Base-by-base conservation (phyloP, 2,113 vertebrate species). In the Lampris incognitus region DNA sequence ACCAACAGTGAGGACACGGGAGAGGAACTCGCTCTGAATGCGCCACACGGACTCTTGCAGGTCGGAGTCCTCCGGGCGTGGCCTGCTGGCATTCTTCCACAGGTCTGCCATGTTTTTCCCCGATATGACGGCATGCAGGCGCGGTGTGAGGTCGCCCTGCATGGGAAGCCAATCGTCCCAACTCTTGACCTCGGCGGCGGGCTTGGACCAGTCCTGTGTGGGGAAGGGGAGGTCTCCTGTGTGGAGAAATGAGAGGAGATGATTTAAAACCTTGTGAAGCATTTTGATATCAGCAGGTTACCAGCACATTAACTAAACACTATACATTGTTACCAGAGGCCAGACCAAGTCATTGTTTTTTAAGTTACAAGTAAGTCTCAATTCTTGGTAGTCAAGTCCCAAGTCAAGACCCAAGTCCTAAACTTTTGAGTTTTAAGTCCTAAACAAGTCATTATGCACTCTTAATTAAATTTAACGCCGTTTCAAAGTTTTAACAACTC, bases 91-190 rank as follows among this genome's bases (percentile, higher is more conserved):
- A 0, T 95, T 98, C 78, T 93, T 91, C 98, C 97, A 99, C 10
- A 99, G 94, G 9, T 86, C 81, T 0, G 81, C 87, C 97, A 99
- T 96, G 88, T 95, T 94, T n/a, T 87, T 78, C 13, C 95, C 82
- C 0, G 90, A 75, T 82, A 97, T 41, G 55, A 97, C 79, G 54
- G 89, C 9, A 0, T 88, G 88, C 65, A 98, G 85, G 38, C 89
- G 90, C 36, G 93, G 65, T 1, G 92, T 91, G 74, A 97, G 87
- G 67, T 93, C 90, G 0, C 58, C 91, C 78, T 95, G 95, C 95
- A 97, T 96, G 66, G 92, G 91, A 64, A 98, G 95, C 97, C 97
- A 99, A 83, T 95, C 93, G 2, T 96, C 92, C 97, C 96, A 97
- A 74, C 80, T 89, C 66, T 82, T 88, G 66, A 97, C 91, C 0